Base-by-base conservation (phyloP, 2,797 vertebrate species). In the Orestias chungarensis region DNA sequence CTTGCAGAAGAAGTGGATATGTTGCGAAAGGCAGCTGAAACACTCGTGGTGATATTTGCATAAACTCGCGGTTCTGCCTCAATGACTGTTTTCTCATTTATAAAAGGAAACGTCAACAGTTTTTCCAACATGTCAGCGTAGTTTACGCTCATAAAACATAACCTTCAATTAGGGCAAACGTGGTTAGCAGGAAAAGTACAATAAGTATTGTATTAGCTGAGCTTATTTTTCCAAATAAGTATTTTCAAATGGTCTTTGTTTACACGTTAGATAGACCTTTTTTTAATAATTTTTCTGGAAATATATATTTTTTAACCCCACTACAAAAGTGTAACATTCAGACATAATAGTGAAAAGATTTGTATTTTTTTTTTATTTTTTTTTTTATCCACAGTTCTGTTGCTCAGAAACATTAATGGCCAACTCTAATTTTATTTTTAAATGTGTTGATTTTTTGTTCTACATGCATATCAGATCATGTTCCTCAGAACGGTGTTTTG, bases 191-290 rank as follows among this genome's bases (percentile, higher is more conserved):
- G 73, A 85, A 47, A 40, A 68, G 62, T 65, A 80, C 70, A 46
- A 61, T 77, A 72, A 80, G 70, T 76, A 43, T 50, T 70, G 77
- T 75, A 74, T 74, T 78, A 75, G 66, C 67, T 82, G 40, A 42
- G 75, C 25, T 82, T 79, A 74, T 84, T 90, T 90, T 91, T 92
- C 73, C 87, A 89, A 86, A 70, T 74, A 79, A 78, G 65, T 86
- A 59, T 91, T 89, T 87, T 87, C 82, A 80, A 83, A 85, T 75
- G 73, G 81, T 90, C 75, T 79, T 73, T 77, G 90, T 94, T 93
- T 93, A 92, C 86, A 90, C 57, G 88, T 78, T 86, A 89, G 87
- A 85, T 87, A 72, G 57, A 81, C 79, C 69, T 83, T 74, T 83
- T 57, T 65, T 64, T 67, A 68, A 49, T n/a, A n/a, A n/a, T n/a